Conservation (phyloP, 2,888 invertebrate species). For the Laothoe populi region DNA sequence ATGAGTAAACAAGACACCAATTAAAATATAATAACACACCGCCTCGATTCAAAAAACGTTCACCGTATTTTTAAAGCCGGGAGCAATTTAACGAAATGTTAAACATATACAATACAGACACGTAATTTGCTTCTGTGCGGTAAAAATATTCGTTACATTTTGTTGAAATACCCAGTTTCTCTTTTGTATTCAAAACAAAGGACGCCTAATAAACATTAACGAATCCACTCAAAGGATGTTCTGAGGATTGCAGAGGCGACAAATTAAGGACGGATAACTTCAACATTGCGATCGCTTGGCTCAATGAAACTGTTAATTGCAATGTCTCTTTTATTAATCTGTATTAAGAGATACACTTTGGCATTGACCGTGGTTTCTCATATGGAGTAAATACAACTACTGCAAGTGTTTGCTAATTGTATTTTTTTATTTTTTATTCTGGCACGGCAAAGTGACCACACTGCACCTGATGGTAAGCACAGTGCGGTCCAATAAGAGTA, state of each 20-base stretch:
- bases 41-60: constrained; percentile 30
- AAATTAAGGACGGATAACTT: not conserved
- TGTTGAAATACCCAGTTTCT: constrained; percentile 32
- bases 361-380: no score
- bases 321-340: not conserved
- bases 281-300: not conserved
- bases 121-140: constrained; percentile 31
- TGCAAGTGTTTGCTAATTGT: no score
- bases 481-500: no score
- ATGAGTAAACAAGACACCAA: constrained; percentile 10
- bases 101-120: constrained; percentile 34
- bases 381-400: no score
- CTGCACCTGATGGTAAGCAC: no score
- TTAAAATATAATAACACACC: constrained; percentile 31
- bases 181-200: constrained; percentile 46
- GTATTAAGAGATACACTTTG: no score
- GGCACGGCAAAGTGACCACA: no score
- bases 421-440: no score
- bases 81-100: constrained; percentile 38
- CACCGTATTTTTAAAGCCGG: constrained; percentile 32
- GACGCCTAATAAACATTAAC: constrained; percentile 47
- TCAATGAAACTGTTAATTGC: not conserved
- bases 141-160: constrained; percentile 36
- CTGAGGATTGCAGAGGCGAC: constrained; percentile 1
- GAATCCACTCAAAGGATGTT: constrained; percentile 31